Evolutionary conservation across 2,888 invertebrate genomes (phyloP), one percentile per base, ranked within the genome.

Genomic region (Cheilosia pagana): DNA sequence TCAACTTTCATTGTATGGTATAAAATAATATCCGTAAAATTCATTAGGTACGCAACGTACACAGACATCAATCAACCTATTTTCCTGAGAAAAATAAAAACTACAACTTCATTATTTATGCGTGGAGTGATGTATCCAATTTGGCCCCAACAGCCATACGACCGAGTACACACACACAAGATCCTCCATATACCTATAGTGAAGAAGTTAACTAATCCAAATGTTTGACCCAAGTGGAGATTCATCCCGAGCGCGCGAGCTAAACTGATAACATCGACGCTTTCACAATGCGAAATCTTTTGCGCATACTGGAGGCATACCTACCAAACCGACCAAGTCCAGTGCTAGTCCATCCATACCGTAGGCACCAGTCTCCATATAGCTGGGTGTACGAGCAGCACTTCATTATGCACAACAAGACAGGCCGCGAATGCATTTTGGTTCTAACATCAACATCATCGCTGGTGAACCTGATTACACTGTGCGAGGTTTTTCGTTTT

Each of bases 381-480:
- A 23, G 25, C 39, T 31, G 63, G 74, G 55, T 59, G 31, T 41
- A 52, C 60, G 43, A 50, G 25, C 60, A 68, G 53, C 83, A 79
- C 83, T 83, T 79, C 79, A 83, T 83, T 83, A 83, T 83, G 79
- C 79, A 45, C 63, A 79, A 79, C 79, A 79, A 83, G 83, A 83
- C 79, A 79, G 83, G 41, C 83, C 74, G 60, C 83, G 63, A 74
- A 83, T 83, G 70, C 74, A 83, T 79, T 83, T 83, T 79, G 57
- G 83, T 70, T 77, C 79, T 79, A 79, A 83, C 83, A 79, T 79
- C 83, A 74, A 83, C 79, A 83, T 83, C 79, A 74, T 79, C 79
- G 8, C 28, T 28, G 74, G 16, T 25, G 59, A 59, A 79, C 83
- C 74, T 78, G 78, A 83, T 83, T 83, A 68, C 68, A 65, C 81